Percentiles rank a stretch among this genome's conserved stretches.
Conservation (phyloP, 2,797 vertebrate species). For the Eulemur rubriventer region DNA sequence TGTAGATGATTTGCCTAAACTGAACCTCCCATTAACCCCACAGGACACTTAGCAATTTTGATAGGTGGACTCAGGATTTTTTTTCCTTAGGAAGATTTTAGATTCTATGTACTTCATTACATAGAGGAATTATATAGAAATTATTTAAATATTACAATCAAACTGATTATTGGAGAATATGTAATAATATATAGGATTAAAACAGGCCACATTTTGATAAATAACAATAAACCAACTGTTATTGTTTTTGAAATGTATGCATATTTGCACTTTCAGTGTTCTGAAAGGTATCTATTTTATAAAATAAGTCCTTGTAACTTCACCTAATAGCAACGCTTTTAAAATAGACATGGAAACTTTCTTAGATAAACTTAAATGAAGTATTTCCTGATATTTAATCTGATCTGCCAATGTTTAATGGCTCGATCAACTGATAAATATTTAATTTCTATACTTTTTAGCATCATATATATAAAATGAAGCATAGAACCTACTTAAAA, state of each 20-base stretch:
- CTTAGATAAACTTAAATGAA: constrained; percentile 78
- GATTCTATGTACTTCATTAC: constrained; percentile 2
- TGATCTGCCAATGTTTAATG: neutral
- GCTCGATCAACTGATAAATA: neutral
- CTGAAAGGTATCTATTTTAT: constrained; percentile 80
- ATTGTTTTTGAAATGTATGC: neutral
- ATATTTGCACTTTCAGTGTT: constrained; percentile 67
- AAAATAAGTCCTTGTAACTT: constrained; percentile 75
- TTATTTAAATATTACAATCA: constrained; percentile 36
- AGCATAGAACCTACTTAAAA: neutral
- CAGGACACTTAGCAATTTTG: neutral
- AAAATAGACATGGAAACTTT: constrained; percentile 76
- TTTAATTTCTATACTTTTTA: neutral
- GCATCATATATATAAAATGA: neutral
- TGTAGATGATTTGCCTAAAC: constrained; percentile 36
- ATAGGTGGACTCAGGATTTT: neutral
- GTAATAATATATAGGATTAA: neutral
- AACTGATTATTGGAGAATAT: neutral
- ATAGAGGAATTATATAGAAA: neutral
- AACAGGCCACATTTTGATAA: neutral
- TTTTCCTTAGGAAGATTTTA: neutral
- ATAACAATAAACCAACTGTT: neutral
- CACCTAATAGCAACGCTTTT: constrained; percentile 75
- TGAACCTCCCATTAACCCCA: neutral
- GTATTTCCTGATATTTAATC: constrained; percentile 68